Evolutionary conservation across 1,140 invertebrate genomes (phyloP).

Genomic region (Dendrolimus kikuchii): DNA sequence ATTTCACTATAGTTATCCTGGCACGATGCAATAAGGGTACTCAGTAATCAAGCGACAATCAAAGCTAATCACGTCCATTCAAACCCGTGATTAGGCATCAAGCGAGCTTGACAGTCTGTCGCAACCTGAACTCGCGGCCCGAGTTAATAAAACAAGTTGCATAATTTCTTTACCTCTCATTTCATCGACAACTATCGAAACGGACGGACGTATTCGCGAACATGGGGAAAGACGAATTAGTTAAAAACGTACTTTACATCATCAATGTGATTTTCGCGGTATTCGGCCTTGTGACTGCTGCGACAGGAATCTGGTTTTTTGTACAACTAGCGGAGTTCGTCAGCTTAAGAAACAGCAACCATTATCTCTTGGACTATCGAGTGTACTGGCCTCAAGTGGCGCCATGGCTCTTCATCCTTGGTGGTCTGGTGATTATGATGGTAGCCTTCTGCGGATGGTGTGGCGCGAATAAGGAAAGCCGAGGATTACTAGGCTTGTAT

Average conservation of each 20-base stretch:
- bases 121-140: conserved; percentile 15
- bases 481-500: conserved; percentile 53
- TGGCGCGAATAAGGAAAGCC: conserved; percentile 50
- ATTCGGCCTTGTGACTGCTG: conserved; percentile 52
- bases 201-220: conserved; percentile 29
- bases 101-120: conserved; percentile 6
- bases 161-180: conserved; percentile 42
- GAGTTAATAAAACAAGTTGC: conserved; percentile 53
- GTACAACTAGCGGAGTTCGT: conserved; percentile 59
- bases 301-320: conserved; percentile 64
- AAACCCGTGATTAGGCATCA: conserved; percentile 13
- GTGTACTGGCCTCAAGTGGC: conserved; percentile 65
- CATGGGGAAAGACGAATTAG: conserved; percentile 55
- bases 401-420: conserved; percentile 62
- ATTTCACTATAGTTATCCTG: too few species aligned
- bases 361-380: conserved; percentile 59
- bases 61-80: background rate
- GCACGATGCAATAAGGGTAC: too few species aligned
- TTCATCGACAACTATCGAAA: conserved; percentile 34
- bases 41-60: too few species aligned
- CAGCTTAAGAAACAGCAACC: conserved; percentile 54
- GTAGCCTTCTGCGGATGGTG: conserved; percentile 59
- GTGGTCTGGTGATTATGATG: conserved; percentile 54
- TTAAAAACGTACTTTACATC: conserved; percentile 49
- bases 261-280: conserved; percentile 59